These are phyloP conservation scores for Cavia porcellus DNA, from an alignment of 2,113 vertebrate genomes.

Conservation along the genomic window DNA sequence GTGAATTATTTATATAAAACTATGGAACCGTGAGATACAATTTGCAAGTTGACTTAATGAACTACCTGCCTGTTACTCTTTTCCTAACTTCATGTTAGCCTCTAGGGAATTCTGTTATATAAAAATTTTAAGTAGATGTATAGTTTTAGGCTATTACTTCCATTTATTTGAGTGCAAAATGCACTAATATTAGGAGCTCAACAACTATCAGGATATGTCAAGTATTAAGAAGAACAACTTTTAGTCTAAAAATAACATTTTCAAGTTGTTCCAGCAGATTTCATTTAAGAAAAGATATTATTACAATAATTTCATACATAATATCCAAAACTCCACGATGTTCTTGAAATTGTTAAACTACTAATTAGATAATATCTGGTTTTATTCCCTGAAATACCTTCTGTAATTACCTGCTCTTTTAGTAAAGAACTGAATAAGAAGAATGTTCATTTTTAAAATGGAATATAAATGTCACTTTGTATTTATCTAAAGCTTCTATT, in stretches of 20 bases:
- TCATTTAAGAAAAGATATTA: conserved; percentile 39
- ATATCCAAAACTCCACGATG: conserved; percentile 39
- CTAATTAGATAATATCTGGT: conserved; percentile 21
- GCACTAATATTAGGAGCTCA: conserved; percentile 23
- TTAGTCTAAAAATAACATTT: conserved; percentile 60
- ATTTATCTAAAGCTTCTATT: conserved; percentile 66
- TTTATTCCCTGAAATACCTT: conserved; percentile 45
- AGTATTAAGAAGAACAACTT: conserved; percentile 36
- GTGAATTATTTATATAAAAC: conserved; percentile 65
- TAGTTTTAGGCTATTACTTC: not conserved
- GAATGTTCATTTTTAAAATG: conserved; percentile 61
- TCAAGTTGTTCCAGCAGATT: not conserved
- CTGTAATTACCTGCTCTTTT: conserved; percentile 65
- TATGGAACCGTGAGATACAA: conserved; percentile 22
- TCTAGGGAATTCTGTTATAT: conserved; percentile 49
- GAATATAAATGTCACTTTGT: conserved; percentile 69
- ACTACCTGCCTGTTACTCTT: conserved; percentile 21
- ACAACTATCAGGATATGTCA: not conserved
- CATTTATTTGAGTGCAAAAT: conserved; percentile 45
- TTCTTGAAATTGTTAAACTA: conserved; percentile 32
- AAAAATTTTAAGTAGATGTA: conserved; percentile 49
- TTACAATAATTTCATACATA: conserved; percentile 46
- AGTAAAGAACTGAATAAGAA: conserved; percentile 60
- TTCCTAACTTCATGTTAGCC: conserved; percentile 50
- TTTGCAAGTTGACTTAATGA: conserved; percentile 36